Evolutionary conservation across 2,888 invertebrate genomes (phyloP).

Genomic region (Arge pagana): DNA sequence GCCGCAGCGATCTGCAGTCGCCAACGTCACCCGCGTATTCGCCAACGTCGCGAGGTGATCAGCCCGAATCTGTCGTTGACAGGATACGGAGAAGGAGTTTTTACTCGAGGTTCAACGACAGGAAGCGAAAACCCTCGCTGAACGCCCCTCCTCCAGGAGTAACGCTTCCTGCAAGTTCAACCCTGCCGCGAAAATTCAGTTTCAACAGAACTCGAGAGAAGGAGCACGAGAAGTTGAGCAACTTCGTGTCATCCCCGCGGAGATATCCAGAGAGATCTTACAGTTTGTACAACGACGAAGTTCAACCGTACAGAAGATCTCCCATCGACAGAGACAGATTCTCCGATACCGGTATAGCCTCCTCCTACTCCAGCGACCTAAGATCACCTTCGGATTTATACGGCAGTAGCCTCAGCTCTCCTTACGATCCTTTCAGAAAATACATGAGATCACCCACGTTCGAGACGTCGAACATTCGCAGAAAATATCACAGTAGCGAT

Average conservation of each 20-base stretch:
- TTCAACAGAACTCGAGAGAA: conserved; percentile 44
- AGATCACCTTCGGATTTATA: conserved; percentile 41
- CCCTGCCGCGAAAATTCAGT: conserved; percentile 58
- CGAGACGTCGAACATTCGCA: conserved; percentile 32
- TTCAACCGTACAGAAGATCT: conserved; percentile 37
- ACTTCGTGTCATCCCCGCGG: conserved; percentile 18
- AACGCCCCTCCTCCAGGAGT: conserved; percentile 62
- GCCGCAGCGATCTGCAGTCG: conserved; percentile 54
- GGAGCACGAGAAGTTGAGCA: conserved; percentile 28
- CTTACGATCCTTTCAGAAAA: conserved; percentile 46
- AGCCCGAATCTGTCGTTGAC: conserved; percentile 76
- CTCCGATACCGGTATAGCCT: conserved; percentile 35
- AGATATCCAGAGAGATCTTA: conserved; percentile 41
- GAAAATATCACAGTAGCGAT: conserved; percentile 46
- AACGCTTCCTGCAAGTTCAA: conserved; percentile 40
- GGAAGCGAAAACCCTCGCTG: conserved; percentile 73
- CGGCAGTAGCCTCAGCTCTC: conserved; percentile 29
- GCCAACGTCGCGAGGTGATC: conserved; percentile 39
- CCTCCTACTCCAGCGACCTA: conserved; percentile 35
- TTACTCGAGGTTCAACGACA: conserved; percentile 86
- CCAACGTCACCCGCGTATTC: conserved; percentile 57
- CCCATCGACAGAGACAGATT: conserved; percentile 44
- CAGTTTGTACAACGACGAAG: conserved; percentile 42
- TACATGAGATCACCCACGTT: conserved; percentile 46
- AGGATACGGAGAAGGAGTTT: conserved; percentile 88